Base-by-base conservation (phyloP, 2,113 vertebrate genomes). In the Lepus timidus region DNA sequence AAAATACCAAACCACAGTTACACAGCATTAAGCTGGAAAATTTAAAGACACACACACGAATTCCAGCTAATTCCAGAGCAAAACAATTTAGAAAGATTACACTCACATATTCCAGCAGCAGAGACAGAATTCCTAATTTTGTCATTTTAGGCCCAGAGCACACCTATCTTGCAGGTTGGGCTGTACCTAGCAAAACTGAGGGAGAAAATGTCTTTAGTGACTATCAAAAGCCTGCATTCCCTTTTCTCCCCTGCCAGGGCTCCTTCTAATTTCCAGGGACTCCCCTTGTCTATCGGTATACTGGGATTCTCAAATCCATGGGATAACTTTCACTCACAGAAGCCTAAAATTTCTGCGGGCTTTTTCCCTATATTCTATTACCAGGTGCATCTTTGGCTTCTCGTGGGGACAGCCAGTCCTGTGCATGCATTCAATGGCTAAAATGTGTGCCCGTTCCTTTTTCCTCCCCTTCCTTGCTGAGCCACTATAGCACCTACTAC, bases 81-180 rank as follows among this genome's bases (percentile, higher is more conserved):
- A 95, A 97, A 86, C 36, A 83, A 87, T 65, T 93, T 70, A 89
- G 61, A 90, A 91, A 80, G 36, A 75, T 76, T 80, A 71, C 33
- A 91, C 25, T 20, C 82, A 93, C 23, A 79, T 61, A 92, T 85
- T 44, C 85, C 0, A 92, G 78, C 80, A 87, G 84, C 33, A 76
- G 70, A 78, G 4, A 75, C 75, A 93, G 51, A 84, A 31, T 85
- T 93, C 58, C 91, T 89, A 75, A 55, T 62, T 82, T 82, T 94
- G 78, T 39, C 36, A 49, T 7, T 49, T 84, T 73, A 73, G 49
- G 25, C 16, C 36, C 65, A 88, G 51, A 64, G 62, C 52, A 55
- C 8, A 51, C 44, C 31, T 44, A 51, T 39, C 49, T 64, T 33
- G 16, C 19, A 89, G 75, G 73, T 44, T 73, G 29, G 74, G 39